Conservation (phyloP, 2,888 invertebrate species). For the Allolobophora icterica region DNA sequence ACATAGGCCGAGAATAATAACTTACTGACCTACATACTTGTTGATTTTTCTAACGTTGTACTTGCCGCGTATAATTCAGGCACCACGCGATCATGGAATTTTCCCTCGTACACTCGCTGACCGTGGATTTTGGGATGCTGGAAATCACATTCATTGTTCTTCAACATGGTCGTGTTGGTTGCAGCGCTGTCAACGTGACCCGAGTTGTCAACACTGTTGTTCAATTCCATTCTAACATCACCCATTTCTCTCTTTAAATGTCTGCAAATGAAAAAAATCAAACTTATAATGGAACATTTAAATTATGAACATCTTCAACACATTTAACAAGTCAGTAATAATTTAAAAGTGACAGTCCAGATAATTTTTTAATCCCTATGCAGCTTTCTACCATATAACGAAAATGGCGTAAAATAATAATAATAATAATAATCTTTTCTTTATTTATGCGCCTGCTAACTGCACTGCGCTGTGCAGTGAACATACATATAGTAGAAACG, state of each 20-base stretch:
- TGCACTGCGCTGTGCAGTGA: no score
- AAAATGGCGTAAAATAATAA: no score
- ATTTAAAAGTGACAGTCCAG: no score
- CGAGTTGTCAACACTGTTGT: neutral
- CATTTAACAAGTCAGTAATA: no score
- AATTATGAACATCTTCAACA: neutral
- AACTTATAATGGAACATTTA: neutral
- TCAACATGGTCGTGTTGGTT: neutral
- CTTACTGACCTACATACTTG: neutral
- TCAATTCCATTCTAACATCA: constrained; percentile 9
- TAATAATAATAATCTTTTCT: no score
- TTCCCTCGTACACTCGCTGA: neutral
- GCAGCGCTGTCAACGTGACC: neutral
- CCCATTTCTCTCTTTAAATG: neutral
- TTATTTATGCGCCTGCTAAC: no score
- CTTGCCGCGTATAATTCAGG: constrained; percentile 13
- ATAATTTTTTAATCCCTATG: no score
- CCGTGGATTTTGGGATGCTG: neutral
- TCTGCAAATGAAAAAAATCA: neutral
- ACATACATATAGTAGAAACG: no score
- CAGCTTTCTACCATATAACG: no score
- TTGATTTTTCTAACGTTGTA: neutral
- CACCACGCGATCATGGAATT: neutral
- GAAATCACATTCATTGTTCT: neutral
- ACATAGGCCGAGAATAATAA: neutral